These are phyloP conservation scores for Amiota communis DNA, from an alignment of 2,888 invertebrate species.

Conservation along the genomic window DNA sequence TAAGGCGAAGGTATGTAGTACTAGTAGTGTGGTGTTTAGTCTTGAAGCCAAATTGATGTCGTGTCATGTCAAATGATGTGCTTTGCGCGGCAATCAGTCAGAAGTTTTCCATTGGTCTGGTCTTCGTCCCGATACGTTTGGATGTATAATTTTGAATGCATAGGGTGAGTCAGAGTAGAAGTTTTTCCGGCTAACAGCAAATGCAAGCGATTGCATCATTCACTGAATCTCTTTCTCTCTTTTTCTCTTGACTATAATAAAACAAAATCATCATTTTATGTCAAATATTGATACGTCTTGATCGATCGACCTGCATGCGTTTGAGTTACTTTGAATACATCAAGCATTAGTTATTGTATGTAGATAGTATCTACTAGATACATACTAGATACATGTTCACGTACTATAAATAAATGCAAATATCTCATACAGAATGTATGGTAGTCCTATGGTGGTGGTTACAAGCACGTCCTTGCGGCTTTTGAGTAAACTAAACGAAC, in stretches of 20 bases:
- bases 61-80: constrained; percentile 33
- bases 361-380: too few relatives aligned
- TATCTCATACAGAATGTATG: too few relatives aligned
- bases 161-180: background rate
- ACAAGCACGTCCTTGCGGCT: too few relatives aligned
- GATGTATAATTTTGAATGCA: background rate
- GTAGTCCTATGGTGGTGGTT: too few relatives aligned
- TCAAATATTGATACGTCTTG: constrained; percentile 34
- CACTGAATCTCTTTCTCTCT: background rate
- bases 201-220: background rate
- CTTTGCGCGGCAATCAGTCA: constrained; percentile 3
- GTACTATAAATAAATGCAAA: too few relatives aligned
- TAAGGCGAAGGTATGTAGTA: too few relatives aligned
- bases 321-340: background rate
- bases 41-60: constrained; percentile 29
- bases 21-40: too few relatives aligned
- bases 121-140: background rate
- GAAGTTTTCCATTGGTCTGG: background rate
- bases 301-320: constrained; percentile 24
- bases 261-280: constrained; percentile 33
- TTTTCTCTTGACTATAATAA: constrained; percentile 9
- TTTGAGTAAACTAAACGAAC: background rate
- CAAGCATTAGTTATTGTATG: background rate
- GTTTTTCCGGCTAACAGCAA: background rate
- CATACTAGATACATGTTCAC: background rate